Percentiles rank a stretch among this genome's conserved stretches.
Conservation (phyloP, 64 coral and sea anemone species). For the Acropora tenuis region DNA sequence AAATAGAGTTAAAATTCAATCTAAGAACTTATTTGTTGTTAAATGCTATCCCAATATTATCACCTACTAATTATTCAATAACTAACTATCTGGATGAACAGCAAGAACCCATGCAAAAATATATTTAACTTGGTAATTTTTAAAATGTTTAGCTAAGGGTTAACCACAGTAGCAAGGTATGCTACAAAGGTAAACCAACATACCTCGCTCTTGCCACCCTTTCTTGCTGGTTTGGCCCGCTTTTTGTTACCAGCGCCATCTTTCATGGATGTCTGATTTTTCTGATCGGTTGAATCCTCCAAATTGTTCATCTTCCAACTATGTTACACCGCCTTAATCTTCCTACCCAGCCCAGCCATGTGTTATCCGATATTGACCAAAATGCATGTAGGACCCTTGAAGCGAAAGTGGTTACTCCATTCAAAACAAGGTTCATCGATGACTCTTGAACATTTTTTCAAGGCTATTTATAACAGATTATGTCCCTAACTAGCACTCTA, state of each 20-base stretch:
- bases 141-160: too few species aligned
- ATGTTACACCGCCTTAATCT: background rate
- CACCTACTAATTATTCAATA: too few species aligned
- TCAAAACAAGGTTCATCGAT: background rate
- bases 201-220: slow-evolving; percentile 13
- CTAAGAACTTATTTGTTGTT: too few species aligned
- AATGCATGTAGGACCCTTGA: too few species aligned
- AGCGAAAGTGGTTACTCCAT: background rate
- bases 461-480: background rate
- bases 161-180: too few species aligned
- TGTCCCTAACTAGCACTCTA: background rate
- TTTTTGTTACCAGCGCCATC: background rate
- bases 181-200: background rate
- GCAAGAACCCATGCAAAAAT: too few species aligned
- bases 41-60: too few species aligned
- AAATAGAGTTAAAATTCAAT: too few species aligned
- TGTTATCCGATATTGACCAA: background rate
- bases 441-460: background rate
- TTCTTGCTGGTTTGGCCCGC: background rate
- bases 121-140: too few species aligned
- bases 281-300: background rate
- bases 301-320: background rate
- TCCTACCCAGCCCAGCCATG: background rate
- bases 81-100: too few species aligned
- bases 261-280: background rate